Conservation (phyloP, 2,888 invertebrate genomes). For the Pollenia labialis region DNA sequence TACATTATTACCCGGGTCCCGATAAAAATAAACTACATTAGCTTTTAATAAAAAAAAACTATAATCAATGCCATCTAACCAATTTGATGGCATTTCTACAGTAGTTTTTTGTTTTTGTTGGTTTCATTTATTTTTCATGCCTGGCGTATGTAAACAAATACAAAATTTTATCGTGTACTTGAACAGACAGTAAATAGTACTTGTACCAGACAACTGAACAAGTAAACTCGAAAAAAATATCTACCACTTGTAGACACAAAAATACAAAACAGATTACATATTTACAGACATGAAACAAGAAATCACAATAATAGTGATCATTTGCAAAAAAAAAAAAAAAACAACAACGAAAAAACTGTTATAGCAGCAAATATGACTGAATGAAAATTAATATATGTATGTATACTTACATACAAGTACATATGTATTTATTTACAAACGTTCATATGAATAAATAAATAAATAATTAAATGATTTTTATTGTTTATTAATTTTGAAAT, state of each 20-base stretch:
- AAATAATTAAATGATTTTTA: constrained; percentile 29
- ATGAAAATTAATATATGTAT: background rate
- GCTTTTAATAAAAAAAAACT: too few species aligned
- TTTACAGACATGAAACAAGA: constrained; percentile 22
- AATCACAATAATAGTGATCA: constrained; percentile 24
- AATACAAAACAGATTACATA: background rate
- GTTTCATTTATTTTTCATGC: constrained; percentile 48
- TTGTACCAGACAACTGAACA: background rate
- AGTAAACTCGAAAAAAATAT: background rate
- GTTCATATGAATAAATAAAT: constrained; percentile 17
- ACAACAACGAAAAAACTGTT: background rate
- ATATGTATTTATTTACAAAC: background rate
- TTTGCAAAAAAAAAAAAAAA: constrained; percentile 25
- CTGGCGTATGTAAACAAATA: constrained; percentile 64
- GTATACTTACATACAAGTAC: too few species aligned
- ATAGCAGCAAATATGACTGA: constrained; percentile 8
- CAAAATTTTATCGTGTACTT: constrained; percentile 20
- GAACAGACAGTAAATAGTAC: constrained; percentile 3
- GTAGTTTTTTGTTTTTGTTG: constrained; percentile 10
- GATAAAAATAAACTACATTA: too few species aligned
- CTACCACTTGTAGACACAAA: constrained; percentile 2
- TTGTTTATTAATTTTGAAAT: constrained; percentile 13
- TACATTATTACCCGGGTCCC: too few species aligned
- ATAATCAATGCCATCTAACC: constrained; percentile 11
- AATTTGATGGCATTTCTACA: constrained; percentile 17